Conservation (phyloP, 2,888 invertebrate species). For the Epiblema foenella region DNA sequence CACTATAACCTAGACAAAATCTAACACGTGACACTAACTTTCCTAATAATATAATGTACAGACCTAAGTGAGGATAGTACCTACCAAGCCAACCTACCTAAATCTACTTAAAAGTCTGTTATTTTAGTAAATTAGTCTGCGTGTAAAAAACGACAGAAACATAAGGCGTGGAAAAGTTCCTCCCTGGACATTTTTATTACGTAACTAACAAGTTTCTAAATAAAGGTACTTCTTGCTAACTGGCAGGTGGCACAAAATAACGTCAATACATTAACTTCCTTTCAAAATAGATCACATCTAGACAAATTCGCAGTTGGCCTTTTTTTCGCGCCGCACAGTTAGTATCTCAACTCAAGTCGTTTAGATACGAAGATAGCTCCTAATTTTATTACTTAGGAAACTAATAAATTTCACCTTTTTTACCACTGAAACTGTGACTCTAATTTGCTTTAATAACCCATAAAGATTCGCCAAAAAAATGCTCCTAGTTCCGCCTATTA, state of each 20-base stretch:
- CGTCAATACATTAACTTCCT: background rate
- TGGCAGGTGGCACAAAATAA: conserved; percentile 2
- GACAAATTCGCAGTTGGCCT: conserved; percentile 50
- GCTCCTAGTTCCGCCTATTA: conserved; percentile 68
- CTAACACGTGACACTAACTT: no score
- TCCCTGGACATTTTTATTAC: no score
- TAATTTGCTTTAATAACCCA: conserved; percentile 82
- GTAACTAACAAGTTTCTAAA: no score
- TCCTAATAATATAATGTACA: no score
- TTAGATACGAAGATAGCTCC: conserved; percentile 73
- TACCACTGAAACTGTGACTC: conserved; percentile 51
- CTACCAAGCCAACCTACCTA: no score
- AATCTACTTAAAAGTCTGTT: no score
- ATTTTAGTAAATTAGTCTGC: no score
- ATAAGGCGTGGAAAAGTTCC: no score
- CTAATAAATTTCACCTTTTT: conserved; percentile 76
- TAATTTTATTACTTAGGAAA: conserved; percentile 79
- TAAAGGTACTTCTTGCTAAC: no score
- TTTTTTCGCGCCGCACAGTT: conserved; percentile 60
- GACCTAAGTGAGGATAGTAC: no score
- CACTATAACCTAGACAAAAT: no score
- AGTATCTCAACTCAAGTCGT: conserved; percentile 66
- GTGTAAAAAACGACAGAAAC: no score
- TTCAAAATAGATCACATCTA: conserved; percentile 6
- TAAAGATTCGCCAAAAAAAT: conserved; percentile 73